Base-by-base conservation (phyloP, 2,888 invertebrate genomes). In the Caenorhabditis auriculariae region DNA sequence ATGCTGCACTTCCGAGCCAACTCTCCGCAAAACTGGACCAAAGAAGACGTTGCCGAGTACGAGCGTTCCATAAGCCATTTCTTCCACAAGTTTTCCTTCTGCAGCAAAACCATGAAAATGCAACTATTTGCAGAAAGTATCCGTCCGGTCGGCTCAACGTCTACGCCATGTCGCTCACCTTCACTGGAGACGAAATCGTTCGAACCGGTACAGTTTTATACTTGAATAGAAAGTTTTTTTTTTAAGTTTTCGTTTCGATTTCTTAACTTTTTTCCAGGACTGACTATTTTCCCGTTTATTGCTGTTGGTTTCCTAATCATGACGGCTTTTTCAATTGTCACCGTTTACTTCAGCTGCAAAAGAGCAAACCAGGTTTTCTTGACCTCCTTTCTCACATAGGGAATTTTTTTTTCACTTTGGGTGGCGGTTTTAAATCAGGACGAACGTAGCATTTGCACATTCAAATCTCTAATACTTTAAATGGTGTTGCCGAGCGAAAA, bases 271-370 rank as follows among this genome's bases (percentile, higher is more conserved):
- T 29, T 44, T 41, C 28, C 27, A 56, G 61, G 59, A 19, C 60
- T 77, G 53, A 75, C 77, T 7, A 66, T 77, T 24, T 78, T 77
- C 53, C 77, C 77, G 42, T 77, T 66, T 50, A 59, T 77, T 24
- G 67, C 74, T 6, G 70, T 78, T 27, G 77, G 77, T 32, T 77
- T 77, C 55, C 45, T 59, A 9, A 73, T 74, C 43, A 75, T 77
- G 75, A 64, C 66, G 19, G 51, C 54, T 5, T 77, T 77, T 54
- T 73, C 77, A n/a, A 50, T 77, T 2, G 45, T 69, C 28, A 75
- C 76, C 21, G 73, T 76, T 32, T 70, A 64, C 49, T 62, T 48
- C 48, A 62, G 65, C 42, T 63, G 65, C 46, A 54, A 59, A 12
- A 54, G 60, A 27, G 38, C 67, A 17, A 59, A 60, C 39, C 70